A percentile compares a stretch with the other conserved stretches of the same genome.
phyloP scores from a whole-genome alignment of 2,888 invertebrate species.

The Hololepta plana region DNA sequence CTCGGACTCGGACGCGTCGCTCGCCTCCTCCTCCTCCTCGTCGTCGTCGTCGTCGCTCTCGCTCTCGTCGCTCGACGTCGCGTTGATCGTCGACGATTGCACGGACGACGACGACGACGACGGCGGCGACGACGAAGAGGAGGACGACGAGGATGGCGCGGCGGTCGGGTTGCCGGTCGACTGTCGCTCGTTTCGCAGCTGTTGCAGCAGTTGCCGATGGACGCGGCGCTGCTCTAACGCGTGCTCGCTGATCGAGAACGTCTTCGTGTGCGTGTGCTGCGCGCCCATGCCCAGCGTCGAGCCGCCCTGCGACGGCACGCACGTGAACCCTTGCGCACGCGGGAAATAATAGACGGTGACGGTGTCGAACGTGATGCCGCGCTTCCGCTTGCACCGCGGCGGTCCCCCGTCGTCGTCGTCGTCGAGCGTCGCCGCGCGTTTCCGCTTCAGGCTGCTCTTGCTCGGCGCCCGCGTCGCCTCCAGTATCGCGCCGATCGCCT shows the following conservation, averaged over 20 bases:
- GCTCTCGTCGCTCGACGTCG: constrained; percentile 28
- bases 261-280: constrained; percentile 48
- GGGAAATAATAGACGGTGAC: constrained; percentile 94
- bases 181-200: constrained; percentile 49
- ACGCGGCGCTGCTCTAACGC: constrained; percentile 73
- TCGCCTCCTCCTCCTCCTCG: constrained; percentile 69
- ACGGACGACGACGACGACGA: constrained; percentile 38
- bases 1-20: constrained; percentile 67
- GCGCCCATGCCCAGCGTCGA: constrained; percentile 88
- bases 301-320: constrained; percentile 78
- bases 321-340: constrained; percentile 77
- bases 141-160: constrained; percentile 24
- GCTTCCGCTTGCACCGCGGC: constrained; percentile 47
- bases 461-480: constrained; percentile 17
- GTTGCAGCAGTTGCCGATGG: constrained; percentile 63
- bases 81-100: constrained; percentile 70
- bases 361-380: constrained; percentile 72
- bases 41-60: constrained; percentile 62
- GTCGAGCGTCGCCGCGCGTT: constrained; percentile 22
- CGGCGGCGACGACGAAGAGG: too few species aligned
- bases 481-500: constrained; percentile 15
- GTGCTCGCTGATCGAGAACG: constrained; percentile 75
- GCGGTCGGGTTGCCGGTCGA: constrained; percentile 22
- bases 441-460: constrained; percentile 56
- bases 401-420: constrained; percentile 26